These are phyloP conservation scores for Dendrolimus pini DNA, from an alignment of 2,888 invertebrate genomes.

Conservation along the genomic window DNA sequence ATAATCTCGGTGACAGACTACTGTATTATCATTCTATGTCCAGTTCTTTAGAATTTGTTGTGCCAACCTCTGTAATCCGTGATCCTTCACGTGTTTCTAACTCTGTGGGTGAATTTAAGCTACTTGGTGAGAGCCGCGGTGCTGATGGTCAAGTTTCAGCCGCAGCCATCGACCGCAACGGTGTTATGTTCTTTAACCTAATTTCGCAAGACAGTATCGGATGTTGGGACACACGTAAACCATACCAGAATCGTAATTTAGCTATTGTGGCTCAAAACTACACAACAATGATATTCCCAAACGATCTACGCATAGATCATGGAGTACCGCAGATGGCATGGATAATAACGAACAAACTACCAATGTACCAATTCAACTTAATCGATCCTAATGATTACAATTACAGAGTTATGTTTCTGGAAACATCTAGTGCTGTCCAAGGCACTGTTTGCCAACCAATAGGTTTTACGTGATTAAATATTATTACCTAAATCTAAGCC, in stretches of 20 bases:
- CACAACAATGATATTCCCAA: conserved; percentile 84
- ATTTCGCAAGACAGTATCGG: conserved; percentile 86
- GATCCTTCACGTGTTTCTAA: conserved; percentile 71
- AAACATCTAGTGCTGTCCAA: conserved; percentile 76
- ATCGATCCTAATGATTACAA: conserved; percentile 82
- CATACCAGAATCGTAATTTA: conserved; percentile 80
- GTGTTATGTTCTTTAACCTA: conserved; percentile 88
- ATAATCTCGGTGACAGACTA: conserved; percentile 75
- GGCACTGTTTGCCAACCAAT: conserved; percentile 77
- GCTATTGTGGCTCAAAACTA: conserved; percentile 79
- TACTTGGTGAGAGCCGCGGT: conserved; percentile 75
- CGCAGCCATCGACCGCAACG: conserved; percentile 83
- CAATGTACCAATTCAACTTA: conserved; percentile 83
- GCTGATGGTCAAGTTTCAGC: conserved; percentile 83
- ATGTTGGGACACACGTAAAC: conserved; percentile 89
- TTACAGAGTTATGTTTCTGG: conserved; percentile 83
- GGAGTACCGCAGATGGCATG: conserved; percentile 83
- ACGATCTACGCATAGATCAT: conserved; percentile 86
- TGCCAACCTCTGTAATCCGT: conserved; percentile 81
- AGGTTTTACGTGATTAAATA: conserved; percentile 1
- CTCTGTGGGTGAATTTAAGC: conserved; percentile 53
- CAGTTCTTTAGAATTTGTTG: conserved; percentile 85
- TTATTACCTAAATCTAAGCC: neutral
- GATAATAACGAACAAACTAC: conserved; percentile 86
- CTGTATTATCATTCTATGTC: conserved; percentile 91